These are phyloP conservation scores for honey bee (Apis mellifera) DNA, from an alignment of 1,140 invertebrate species.

Conservation along the genomic window Amel_HAv3.1 CM009934.2:2371001-2371500, in stretches of 20 bases:
- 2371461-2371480: no score
- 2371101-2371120: slow-evolving; percentile 13
- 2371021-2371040: slow-evolving; percentile 35
- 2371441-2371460: no score
- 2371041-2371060: slow-evolving; percentile 21
- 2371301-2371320: background rate
- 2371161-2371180: slow-evolving; percentile 10
- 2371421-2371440: no score
- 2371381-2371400: no score
- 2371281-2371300: background rate
- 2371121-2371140: slow-evolving; percentile 34
- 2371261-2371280: background rate
- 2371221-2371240: no score
- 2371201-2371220: slow-evolving; percentile 31
- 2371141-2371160: slow-evolving; percentile 36
- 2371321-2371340: no score
- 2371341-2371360: no score
- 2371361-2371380: no score
- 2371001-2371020: slow-evolving; percentile 7
- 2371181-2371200: slow-evolving; percentile 28
- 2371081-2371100: slow-evolving; percentile 8
- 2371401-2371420: no score
- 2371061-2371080: background rate
- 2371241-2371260: background rate
- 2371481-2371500: no score